Base-by-base conservation (phyloP, 1,140 invertebrate genomes). In the Drosophila trapezifrons region DNA sequence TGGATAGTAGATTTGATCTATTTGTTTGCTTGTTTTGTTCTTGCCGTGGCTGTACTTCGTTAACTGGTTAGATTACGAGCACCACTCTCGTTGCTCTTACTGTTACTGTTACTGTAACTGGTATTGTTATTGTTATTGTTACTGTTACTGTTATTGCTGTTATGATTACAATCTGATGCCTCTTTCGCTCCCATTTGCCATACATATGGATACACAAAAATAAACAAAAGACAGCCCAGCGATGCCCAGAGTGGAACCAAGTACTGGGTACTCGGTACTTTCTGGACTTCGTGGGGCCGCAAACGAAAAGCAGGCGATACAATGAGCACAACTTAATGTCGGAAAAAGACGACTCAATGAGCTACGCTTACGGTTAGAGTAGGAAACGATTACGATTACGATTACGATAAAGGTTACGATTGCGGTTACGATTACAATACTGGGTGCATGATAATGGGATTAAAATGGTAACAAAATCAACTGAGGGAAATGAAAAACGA, bases 171-270 rank as follows among this genome's bases (percentile, higher is more conserved):
- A 91, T 91, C 90, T 91, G 90, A 91, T 91, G 81, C 86, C 85
- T 91, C 90, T 91, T 91, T 91, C 90, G 82, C 90, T 91, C 90
- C 90, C 90, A 91, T 90, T 91, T 90, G 86, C 86, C 86, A 86
- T 89, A 90, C 87, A 87, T 72, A 72, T 83, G 83, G 83, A 87
- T 87, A 87, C 64, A 87, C 71, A 87, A 82, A 86, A 38, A 17
- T 22, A 52, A 65, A 71, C 29, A 43, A 63, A 63, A 70, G 15
- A 38, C 17, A 45, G n/a, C 37, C 60, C 58, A 42, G 29, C 46
- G 66, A 38, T 46, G 29, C 0, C 37, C 67, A 32, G 40, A 56
- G 5, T 20, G 18, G 32, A 32, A 2, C n/a, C n/a, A n/a, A n/a
- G n/a, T n/a, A n/a, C n/a, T n/a, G n/a, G n/a, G n/a, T n/a, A n/a